Evolutionary conservation across 2,113 vertebrate species (phyloP).

Genomic region (Herpailurus yagouaroundi): DNA sequence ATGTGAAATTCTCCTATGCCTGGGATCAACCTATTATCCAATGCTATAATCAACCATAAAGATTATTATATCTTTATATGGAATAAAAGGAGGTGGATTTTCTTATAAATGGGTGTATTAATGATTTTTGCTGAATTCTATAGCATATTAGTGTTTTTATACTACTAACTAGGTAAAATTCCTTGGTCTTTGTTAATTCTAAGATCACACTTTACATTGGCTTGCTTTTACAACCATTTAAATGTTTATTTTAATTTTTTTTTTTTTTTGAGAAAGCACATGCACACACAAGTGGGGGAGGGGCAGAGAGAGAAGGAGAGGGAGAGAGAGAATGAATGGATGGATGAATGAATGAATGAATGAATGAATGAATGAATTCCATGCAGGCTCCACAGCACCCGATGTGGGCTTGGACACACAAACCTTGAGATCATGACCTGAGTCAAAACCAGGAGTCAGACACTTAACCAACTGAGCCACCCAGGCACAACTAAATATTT

Average conservation of each 20-base stretch:
- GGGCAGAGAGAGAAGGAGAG: too few relatives aligned
- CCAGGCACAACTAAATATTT: not conserved
- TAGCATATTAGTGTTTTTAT: not conserved
- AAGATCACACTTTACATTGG: not conserved
- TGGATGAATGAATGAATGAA: too few relatives aligned
- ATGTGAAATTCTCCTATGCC: not conserved
- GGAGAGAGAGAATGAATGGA: too few relatives aligned
- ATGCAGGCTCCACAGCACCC: too few relatives aligned
- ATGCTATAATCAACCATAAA: not conserved
- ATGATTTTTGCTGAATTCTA: not conserved
- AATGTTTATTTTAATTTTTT: not conserved
- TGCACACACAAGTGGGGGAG: too few relatives aligned
- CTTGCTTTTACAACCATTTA: slow-evolving; percentile 42
- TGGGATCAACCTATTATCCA: not conserved
- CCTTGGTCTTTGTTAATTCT: not conserved
- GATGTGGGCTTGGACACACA: too few relatives aligned
- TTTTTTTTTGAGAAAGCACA: too few relatives aligned
- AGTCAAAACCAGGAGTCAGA: too few relatives aligned
- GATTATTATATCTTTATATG: not conserved
- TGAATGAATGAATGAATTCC: too few relatives aligned
- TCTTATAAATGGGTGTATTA: not conserved
- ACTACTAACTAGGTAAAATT: not conserved
- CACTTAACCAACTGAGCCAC: too few relatives aligned
- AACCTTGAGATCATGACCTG: too few relatives aligned
- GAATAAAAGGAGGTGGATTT: not conserved